phyloP scores from a whole-genome alignment of 1,140 invertebrate species.

The Trinorchestia longiramus region DNA sequence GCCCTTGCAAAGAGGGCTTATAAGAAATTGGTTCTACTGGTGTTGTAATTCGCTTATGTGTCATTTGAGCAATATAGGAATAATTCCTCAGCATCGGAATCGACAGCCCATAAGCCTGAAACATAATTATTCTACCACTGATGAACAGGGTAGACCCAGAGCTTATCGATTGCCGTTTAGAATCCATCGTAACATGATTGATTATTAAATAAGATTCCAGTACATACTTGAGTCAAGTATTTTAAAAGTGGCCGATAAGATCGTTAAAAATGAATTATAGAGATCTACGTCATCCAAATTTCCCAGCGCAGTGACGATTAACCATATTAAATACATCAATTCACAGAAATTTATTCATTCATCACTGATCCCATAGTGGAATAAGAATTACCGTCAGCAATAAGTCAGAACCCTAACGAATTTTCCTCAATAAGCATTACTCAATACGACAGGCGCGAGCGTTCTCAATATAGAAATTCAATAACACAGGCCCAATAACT shows the following conservation, averaged over 20 bases:
- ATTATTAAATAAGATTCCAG: neutral
- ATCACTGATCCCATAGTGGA: neutral
- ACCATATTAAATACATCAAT: neutral
- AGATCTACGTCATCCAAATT: neutral
- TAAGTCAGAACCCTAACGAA: neutral
- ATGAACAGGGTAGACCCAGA: neutral
- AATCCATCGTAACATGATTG: neutral
- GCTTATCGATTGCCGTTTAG: neutral
- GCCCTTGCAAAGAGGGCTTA: neutral
- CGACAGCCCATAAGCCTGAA: neutral
- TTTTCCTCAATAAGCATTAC: neutral
- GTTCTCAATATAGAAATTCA: neutral
- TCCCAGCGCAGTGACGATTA: neutral
- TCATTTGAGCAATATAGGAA: neutral
- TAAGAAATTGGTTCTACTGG: neutral
- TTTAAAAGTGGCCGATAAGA: neutral
- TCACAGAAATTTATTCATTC: neutral
- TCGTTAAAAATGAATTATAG: neutral
- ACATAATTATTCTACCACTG: neutral
- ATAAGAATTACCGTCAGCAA: neutral
- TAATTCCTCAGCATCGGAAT: neutral
- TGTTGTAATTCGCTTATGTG: neutral
- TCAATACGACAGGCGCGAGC: neutral
- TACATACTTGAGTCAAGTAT: neutral
- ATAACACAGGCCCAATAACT: neutral